Evolutionary conservation across 2,888 invertebrate species (phyloP).

Genomic region (Pristionchus japonicus): DNA sequence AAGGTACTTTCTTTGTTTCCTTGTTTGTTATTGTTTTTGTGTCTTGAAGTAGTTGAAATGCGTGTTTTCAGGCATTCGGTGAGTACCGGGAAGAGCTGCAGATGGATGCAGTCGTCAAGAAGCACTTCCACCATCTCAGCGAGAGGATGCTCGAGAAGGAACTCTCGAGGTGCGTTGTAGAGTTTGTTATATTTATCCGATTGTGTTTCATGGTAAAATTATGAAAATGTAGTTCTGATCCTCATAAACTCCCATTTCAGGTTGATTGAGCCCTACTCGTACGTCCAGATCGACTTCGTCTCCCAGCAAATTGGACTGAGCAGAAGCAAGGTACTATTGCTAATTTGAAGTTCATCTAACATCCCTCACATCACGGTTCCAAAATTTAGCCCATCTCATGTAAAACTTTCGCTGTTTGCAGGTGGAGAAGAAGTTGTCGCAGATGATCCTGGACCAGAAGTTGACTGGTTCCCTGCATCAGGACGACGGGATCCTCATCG

Average conservation of each 20-base stretch:
- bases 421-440: constrained; percentile 98
- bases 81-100: constrained; percentile 85
- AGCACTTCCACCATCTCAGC: constrained; percentile 95
- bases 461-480: constrained; percentile 88
- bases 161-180: constrained; percentile 77
- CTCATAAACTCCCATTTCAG: constrained; percentile 80
- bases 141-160: constrained; percentile 99
- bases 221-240: neutral
- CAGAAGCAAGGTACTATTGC: constrained; percentile 75
- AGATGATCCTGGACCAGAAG: constrained; percentile 99
- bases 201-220: too few species aligned
- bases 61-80: constrained; percentile 85
- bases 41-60: too few species aligned
- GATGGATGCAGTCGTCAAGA: constrained; percentile 93
- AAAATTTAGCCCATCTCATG: too few species aligned
- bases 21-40: neutral
- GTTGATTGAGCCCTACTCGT: constrained; percentile 97
- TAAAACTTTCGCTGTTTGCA: constrained; percentile 47
- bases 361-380: too few species aligned
- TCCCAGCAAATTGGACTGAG: constrained; percentile 69
- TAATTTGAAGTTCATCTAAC: neutral
- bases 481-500: constrained; percentile 95
- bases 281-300: constrained; percentile 83
- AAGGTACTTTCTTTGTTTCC: constrained; percentile 76
- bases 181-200: neutral